phyloP scores from a whole-genome alignment of 2,888 invertebrate genomes.

The Fissipunctia ypsillon region DNA sequence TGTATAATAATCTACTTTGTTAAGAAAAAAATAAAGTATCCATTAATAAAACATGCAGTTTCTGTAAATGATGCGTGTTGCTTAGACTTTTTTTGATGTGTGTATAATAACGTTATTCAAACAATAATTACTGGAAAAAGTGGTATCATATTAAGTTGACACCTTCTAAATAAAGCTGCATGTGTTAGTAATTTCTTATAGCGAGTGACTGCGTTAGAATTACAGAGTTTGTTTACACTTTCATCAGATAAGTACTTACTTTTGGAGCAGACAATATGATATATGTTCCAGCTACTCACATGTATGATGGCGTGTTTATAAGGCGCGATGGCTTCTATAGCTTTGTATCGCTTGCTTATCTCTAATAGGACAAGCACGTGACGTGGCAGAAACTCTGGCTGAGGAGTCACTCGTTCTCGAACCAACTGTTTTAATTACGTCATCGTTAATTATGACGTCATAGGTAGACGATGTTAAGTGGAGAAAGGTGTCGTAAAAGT shows the following conservation, averaged over 20 bases:
- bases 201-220: not conserved
- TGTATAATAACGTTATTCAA: too few relatives aligned
- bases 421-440: slow-evolving; percentile 76
- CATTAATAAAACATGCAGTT: too few relatives aligned
- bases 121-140: too few relatives aligned
- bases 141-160: too few relatives aligned
- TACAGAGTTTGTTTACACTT: not conserved
- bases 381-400: slow-evolving; percentile 81
- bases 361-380: slow-evolving; percentile 83
- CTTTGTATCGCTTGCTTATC: slow-evolving; percentile 79
- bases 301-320: slow-evolving; percentile 77
- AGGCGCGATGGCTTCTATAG: slow-evolving; percentile 73
- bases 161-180: too few relatives aligned
- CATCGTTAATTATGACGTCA: not conserved
- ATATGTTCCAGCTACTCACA: slow-evolving; percentile 69
- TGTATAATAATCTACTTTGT: too few relatives aligned
- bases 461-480: not conserved
- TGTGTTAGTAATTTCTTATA: not conserved
- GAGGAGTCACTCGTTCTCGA: slow-evolving; percentile 78
- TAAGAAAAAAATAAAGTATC: too few relatives aligned
- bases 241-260: not conserved
- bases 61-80: too few relatives aligned
- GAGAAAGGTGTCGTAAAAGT: not conserved
- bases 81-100: too few relatives aligned
- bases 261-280: not conserved